A percentile compares a stretch with the other conserved stretches of the same genome.
Evolutionary conservation across 2,797 vertebrate genomes (phyloP).

Genomic region (Petrocephalus schoutedeni): DNA sequence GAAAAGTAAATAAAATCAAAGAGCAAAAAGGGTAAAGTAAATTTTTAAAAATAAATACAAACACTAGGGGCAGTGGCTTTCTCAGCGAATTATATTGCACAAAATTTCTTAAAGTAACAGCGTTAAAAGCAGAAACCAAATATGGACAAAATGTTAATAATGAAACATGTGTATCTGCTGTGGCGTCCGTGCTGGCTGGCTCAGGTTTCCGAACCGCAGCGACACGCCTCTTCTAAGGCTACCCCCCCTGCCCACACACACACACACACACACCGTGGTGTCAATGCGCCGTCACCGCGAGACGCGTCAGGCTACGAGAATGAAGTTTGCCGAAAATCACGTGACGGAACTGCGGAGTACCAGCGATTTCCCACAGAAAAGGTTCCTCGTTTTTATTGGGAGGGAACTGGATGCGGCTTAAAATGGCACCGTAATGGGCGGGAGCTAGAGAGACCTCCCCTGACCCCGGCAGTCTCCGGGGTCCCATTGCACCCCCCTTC

Average conservation of each 20-base stretch:
- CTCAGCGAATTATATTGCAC: background rate
- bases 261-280: constrained; percentile 35
- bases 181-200: background rate
- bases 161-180: background rate
- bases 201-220: constrained; percentile 44
- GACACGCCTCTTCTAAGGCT: constrained; percentile 64
- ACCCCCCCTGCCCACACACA: constrained; percentile 41
- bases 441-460: constrained; percentile 46
- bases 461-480: constrained; percentile 63
- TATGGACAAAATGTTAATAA: constrained; percentile 1
- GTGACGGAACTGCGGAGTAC: constrained; percentile 61
- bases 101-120: background rate
- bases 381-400: constrained; percentile 80
- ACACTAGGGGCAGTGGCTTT: background rate
- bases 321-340: constrained; percentile 59
- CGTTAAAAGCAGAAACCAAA: background rate
- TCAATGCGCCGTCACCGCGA: constrained; percentile 53
- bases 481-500: constrained; percentile 52
- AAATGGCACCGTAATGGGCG: constrained; percentile 68
- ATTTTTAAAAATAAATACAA: background rate
- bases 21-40: background rate
- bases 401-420: constrained; percentile 75
- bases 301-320: constrained; percentile 54
- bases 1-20: background rate
- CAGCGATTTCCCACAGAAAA: constrained; percentile 73